phyloP scores from a whole-genome alignment of 2,797 vertebrate species.

The Amphiprion clarkii region DNA sequence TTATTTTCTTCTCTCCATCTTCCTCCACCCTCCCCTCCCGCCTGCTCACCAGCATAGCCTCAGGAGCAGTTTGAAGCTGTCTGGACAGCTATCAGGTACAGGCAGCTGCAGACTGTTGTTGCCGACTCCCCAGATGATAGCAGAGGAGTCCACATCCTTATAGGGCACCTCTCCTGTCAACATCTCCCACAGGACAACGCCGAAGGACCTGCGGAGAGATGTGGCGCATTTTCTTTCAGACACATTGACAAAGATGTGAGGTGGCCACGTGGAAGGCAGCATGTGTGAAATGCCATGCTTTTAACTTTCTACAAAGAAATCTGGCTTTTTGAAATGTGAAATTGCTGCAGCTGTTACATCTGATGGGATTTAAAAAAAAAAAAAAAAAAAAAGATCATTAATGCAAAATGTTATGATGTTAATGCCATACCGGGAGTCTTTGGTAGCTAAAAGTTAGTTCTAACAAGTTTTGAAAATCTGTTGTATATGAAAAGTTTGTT shows the following conservation, averaged over 20 bases:
- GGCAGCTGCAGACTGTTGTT: slow-evolving; percentile 98
- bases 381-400: background rate
- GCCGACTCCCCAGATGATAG: slow-evolving; percentile 98
- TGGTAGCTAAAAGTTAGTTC: background rate
- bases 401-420: background rate
- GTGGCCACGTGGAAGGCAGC: slow-evolving; percentile 30
- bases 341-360: background rate
- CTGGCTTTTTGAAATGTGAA: background rate
- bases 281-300: slow-evolving; percentile 28
- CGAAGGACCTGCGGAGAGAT: slow-evolving; percentile 90
- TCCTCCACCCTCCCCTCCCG: background rate
- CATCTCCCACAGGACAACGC: slow-evolving; percentile 97
- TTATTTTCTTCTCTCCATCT: background rate
- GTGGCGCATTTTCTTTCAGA: slow-evolving; percentile 26
- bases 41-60: slow-evolving; percentile 94
- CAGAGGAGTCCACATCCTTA: slow-evolving; percentile 97
- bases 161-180: slow-evolving; percentile 97
- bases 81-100: slow-evolving; percentile 94
- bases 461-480: background rate
- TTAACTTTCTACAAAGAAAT: slow-evolving; percentile 12
- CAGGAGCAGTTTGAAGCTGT: slow-evolving; percentile 97
- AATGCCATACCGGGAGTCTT: background rate
- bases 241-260: slow-evolving; percentile 11
- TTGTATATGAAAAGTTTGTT: background rate
- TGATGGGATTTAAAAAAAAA: background rate